A percentile compares a stretch with the other conserved stretches of the same genome.
Evolutionary conservation across 2,888 invertebrate genomes (phyloP).

Genomic region (Hoplodrina blanda): DNA sequence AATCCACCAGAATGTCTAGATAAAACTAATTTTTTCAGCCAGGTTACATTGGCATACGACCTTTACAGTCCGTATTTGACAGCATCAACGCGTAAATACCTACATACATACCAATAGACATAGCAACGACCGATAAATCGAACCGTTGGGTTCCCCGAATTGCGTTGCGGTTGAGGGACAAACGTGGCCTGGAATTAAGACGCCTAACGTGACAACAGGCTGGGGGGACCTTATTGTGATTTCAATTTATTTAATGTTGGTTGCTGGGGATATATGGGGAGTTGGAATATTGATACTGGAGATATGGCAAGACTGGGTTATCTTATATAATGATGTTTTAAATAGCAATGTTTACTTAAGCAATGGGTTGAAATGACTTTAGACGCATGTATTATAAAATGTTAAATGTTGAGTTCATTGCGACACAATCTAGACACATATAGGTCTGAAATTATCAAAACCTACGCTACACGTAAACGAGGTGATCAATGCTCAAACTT

Average conservation of each 20-base stretch:
- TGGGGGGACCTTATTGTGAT: constrained; percentile 18
- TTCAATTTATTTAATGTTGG: constrained; percentile 34
- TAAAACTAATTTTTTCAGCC: too few relatives aligned
- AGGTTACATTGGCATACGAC: too few relatives aligned
- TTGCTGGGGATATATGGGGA: neutral
- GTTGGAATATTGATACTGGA: neutral
- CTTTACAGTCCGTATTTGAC: too few relatives aligned
- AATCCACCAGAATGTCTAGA: too few relatives aligned
- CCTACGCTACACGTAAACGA: too few relatives aligned
- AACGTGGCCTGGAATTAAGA: constrained; percentile 39
- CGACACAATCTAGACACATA: too few relatives aligned
- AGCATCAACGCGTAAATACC: neutral
- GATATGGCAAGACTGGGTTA: neutral
- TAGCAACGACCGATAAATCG: constrained; percentile 40
- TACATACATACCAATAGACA: constrained; percentile 10
- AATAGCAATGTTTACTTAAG: too few relatives aligned
- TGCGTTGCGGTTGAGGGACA: constrained; percentile 28
- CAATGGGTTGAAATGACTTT: too few relatives aligned
- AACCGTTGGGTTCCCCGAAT: constrained; percentile 24
- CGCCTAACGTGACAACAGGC: constrained; percentile 3
- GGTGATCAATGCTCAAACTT: too few relatives aligned
- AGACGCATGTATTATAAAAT: too few relatives aligned
- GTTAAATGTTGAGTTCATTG: too few relatives aligned
- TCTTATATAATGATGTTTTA: neutral
- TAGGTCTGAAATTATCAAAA: too few relatives aligned